Evolutionary conservation across 2,797 vertebrate genomes (phyloP).

Genomic region (Catharus ustulatus): DNA sequence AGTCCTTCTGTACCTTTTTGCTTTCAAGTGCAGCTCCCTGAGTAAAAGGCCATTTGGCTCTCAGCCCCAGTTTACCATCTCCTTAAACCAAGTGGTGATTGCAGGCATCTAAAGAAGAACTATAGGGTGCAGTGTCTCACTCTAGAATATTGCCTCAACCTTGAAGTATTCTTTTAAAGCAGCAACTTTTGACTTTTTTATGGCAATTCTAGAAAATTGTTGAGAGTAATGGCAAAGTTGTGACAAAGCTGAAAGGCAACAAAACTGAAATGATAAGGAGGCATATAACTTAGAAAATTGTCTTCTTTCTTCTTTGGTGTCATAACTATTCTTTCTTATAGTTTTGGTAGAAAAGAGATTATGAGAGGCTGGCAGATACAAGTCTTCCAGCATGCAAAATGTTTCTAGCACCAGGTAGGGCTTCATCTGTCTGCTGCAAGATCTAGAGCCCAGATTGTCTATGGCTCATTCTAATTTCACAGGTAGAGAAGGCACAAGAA

Average conservation of each 20-base stretch:
- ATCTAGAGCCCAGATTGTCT: background rate
- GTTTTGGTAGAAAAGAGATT: background rate
- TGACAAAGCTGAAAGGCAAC: background rate
- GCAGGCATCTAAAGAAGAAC: background rate
- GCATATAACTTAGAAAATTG: background rate
- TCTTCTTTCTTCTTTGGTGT: background rate
- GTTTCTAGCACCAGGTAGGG: background rate
- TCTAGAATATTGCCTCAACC: background rate
- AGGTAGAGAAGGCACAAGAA: background rate
- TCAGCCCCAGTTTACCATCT: background rate
- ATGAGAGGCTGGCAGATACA: background rate
- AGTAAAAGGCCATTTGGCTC: background rate
- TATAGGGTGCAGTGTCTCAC: background rate
- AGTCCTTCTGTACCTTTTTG: background rate
- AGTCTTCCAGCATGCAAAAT: background rate
- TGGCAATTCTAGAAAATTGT: background rate
- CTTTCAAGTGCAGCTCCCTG: background rate
- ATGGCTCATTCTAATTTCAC: background rate
- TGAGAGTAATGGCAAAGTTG: background rate
- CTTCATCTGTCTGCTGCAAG: background rate
- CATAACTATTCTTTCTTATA: background rate
- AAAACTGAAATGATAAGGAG: background rate
- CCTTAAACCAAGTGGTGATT: background rate
- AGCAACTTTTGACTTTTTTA: background rate
- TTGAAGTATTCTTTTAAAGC: background rate